Conservation (phyloP, 1,140 invertebrate species). For the Brachionus angularis region DNA sequence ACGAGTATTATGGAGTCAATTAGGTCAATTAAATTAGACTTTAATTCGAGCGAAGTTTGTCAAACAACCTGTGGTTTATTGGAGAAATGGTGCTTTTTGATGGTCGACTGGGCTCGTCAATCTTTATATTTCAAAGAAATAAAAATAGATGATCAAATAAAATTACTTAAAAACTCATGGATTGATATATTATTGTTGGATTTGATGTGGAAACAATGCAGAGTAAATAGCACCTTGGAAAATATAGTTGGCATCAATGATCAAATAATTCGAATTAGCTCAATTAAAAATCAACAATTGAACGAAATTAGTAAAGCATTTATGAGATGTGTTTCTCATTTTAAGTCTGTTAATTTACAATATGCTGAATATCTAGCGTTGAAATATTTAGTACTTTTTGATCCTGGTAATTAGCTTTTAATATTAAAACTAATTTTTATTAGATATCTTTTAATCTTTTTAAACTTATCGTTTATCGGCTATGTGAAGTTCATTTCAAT, state of each 20-base stretch:
- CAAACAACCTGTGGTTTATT: slow-evolving; percentile 11
- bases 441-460: background rate
- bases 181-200: slow-evolving; percentile 42
- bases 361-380: slow-evolving; percentile 42
- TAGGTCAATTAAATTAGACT: slow-evolving; percentile 16
- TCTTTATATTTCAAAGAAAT: slow-evolving; percentile 43
- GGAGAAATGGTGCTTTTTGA: slow-evolving; percentile 43
- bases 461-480: background rate
- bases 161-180: slow-evolving; percentile 43
- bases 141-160: slow-evolving; percentile 43
- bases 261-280: slow-evolving; percentile 12
- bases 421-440: background rate
- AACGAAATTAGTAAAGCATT: slow-evolving; percentile 12
- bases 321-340: slow-evolving; percentile 32
- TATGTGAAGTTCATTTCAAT: too few relatives aligned
- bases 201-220: slow-evolving; percentile 44
- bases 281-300: slow-evolving; percentile 26
- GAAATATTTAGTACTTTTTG: slow-evolving; percentile 44
- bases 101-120: slow-evolving; percentile 44
- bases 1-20: slow-evolving; percentile 6
- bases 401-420: slow-evolving; percentile 44
- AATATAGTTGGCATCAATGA: slow-evolving; percentile 26
- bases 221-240: background rate
- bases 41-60: slow-evolving; percentile 8
- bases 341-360: slow-evolving; percentile 6